Evolutionary conservation across 2,888 invertebrate genomes (phyloP), one percentile per base, ranked within the genome.

Genomic region (Chrysomela aeneicollis): DNA sequence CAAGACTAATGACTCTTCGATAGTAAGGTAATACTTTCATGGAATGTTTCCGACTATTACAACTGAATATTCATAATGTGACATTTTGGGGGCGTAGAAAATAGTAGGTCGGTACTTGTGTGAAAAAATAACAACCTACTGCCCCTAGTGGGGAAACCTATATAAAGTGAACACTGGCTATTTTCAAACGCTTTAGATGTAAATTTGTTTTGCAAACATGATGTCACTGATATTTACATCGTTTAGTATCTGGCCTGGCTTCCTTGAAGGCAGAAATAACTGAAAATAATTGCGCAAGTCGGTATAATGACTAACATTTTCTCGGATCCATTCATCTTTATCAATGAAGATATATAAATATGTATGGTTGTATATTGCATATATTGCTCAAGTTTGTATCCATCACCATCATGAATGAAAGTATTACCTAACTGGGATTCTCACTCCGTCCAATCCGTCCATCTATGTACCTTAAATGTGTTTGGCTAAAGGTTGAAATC

Each of bases 51-150:
- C 12, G 2, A 53, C 35, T 6, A n/a, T 18, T 17, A 26, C 19
- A 55, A 6, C 12, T 55, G 37, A 42, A 55, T 55, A 37, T 42
- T 32, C 8, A 55, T 55, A 12, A 19, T 37, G n/a, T 32, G 10
- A 55, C 19, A 19, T 19, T 19, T 55, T 37, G 54, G 32, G 54
- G 54, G 54, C 54, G 54, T 55, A 55, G 54, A 37, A 37, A 55
- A 55, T 37, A 55, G 54, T 55, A 55, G 54, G 54, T 9, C 6
- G 26, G 26, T 26, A 53, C 32, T 52, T 32, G 30, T 26, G 26
- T 26, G 8, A 8, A 26, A 26, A 5, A 35, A 35, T 35, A 8
- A 35, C 9, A 9, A 35, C 32, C 32, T 35, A 8, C 32, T 35
- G 10, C 2, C 10, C 10, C 32, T 35, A 9, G 10, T 35, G 32